Conservation (phyloP, 2,113 vertebrate genomes). For the Aramus guarauna region DNA sequence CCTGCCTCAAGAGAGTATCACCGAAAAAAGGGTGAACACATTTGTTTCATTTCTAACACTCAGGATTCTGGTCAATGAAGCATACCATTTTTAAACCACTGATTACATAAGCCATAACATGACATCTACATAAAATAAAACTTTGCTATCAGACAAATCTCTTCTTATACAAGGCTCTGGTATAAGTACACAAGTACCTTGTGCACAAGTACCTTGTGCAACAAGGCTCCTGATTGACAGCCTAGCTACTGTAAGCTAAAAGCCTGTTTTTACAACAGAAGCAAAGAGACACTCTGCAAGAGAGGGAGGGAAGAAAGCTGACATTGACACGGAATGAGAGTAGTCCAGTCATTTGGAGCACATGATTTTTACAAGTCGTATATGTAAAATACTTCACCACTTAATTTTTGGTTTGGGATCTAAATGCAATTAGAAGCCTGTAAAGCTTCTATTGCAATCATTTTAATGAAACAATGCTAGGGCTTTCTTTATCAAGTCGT, state of each 20-base stretch:
- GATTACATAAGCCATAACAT: not conserved
- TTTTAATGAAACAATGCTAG: not conserved
- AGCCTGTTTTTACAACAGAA: not conserved
- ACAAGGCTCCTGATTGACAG: not conserved
- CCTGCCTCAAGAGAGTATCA: not conserved
- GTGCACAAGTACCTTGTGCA: conserved; percentile 14
- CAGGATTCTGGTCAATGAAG: not conserved
- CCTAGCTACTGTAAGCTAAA: not conserved
- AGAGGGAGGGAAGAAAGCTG: not conserved
- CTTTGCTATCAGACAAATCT: not conserved
- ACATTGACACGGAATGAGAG: not conserved
- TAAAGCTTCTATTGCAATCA: not conserved
- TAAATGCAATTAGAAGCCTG: not conserved
- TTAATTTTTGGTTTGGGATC: not conserved
- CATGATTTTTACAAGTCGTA: not conserved
- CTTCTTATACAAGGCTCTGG: not conserved
- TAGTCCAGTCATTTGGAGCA: not conserved
- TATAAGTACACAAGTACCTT: no score
- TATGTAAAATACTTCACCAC: not conserved
- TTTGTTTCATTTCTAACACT: not conserved
- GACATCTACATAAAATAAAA: not conserved
- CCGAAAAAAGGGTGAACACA: not conserved
- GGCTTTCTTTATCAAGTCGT: not conserved
- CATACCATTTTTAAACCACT: not conserved
- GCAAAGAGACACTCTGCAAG: not conserved